Evolutionary conservation across 2,113 vertebrate species (phyloP), one percentile per base, ranked within the genome.

Genomic region (Sakesphorus luctuosus): DNA sequence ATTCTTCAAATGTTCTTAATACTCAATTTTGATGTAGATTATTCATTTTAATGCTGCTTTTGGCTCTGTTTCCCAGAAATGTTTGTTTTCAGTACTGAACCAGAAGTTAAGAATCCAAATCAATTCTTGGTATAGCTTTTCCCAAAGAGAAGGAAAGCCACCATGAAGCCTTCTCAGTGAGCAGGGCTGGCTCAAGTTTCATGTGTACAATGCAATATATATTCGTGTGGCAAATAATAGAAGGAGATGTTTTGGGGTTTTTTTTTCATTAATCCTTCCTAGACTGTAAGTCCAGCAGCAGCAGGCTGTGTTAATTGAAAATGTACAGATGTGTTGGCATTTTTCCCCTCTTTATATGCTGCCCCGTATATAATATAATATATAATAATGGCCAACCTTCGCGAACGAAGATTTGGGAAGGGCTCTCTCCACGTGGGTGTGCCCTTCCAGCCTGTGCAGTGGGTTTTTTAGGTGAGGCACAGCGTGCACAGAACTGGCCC

Each of bases 261-360:
- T 35, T 58, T 21, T 36, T 47, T 14, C 13, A 38, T 49, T 2
- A 65, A 61, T 20, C 5, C 7, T 76, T 72, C 53, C 40, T 68
- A n/a, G 36, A 21, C 12, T 72, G 9, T 38, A 46, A 43, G 62
- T 93, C 62, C 20, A 72, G 35, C 38, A 87, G 43, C 13, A 62
- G 11, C 19, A 33, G 43, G 18, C 4, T 20, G 16, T n/a, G 10
- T 61, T 69, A 83, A 43, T 35, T 90, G 18, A 67, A 61, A 89
- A 68, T 47, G 6, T 49, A 24, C 28, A 31, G 46, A 66, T n/a
- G 10, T 35, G 12, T 13, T 66, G 21, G 5, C 0, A 1, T 44
- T 63, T 33, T 3, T 1, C 4, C 3, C 7, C 28, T 49, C 14
- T 31, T 56, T 71, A 49, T 78, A 44, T 59, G 2, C 1, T 67